Evolutionary conservation across 35 echinoderm and acorn worm genomes (phyloP), one percentile per base, ranked within the genome.

Genomic region (Lytechinus variegatus): DNA sequence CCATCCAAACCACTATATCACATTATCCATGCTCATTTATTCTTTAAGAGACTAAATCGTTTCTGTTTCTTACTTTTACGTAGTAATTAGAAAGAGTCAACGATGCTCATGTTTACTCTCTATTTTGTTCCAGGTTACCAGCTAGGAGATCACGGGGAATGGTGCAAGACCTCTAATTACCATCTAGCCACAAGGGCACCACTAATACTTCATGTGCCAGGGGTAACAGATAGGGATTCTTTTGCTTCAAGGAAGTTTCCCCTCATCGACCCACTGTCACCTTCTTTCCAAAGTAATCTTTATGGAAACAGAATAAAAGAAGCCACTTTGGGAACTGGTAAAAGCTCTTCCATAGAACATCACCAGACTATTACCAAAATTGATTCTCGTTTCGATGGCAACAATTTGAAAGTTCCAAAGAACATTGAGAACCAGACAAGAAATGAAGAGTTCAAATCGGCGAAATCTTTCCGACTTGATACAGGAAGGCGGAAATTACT

Each of bases 81-180:
- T 58, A 58, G 7, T 58, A 58, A 58, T 58, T 58, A 58, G 8
- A 58, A 58, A 11, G 9, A 7, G 9, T 58, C 56, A 1, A 58
- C 56, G 11, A 1, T 44, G 33, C 33, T 44, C 33, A 56, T 88
- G n/a, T 88, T 2, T 90, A 3, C 27, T 3, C 0, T 90, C 29
- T 90, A 12, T 53, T 29, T 13, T 33, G n/a, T 90, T 90, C 54
- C 55, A 99, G 98, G 98, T 90, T 99, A 97, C 97, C 97, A 97
- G 57, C 96, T 99, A 86, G 98, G 98, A 87, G 98, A 99, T n/a
- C 97, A 99, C 92, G 95, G 95, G 2, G 97, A 97, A 87, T 99
- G 96, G 89, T 91, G 96, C 27, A 99, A 99, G 54, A 97, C 71
- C n/a, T 97, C 95, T 27, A 99, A 97, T 86, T 99, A 94, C 96